A percentile compares a stretch with the other conserved stretches of the same genome.
Conservation (phyloP, 2,797 vertebrate species). For the Lutjanus argentimaculatus region DNA sequence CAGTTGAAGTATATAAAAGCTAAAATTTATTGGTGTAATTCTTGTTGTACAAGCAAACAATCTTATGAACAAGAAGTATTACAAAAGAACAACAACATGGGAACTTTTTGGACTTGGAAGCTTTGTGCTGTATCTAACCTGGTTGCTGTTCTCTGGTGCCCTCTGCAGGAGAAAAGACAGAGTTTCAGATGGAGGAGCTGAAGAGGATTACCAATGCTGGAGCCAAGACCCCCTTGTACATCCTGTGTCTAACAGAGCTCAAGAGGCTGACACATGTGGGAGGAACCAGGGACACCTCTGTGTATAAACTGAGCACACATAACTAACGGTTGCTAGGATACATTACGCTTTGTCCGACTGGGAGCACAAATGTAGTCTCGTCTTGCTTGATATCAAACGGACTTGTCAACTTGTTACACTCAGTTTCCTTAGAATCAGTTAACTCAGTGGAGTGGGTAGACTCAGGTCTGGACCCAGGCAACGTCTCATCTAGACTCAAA, state of each 20-base stretch:
- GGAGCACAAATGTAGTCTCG: background rate
- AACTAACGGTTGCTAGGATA: constrained; percentile 25
- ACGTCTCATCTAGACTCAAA: background rate
- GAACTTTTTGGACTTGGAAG: background rate
- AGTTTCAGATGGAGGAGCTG: constrained; percentile 75
- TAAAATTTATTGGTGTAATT: background rate
- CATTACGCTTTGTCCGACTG: background rate
- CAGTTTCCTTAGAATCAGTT: too few relatives aligned
- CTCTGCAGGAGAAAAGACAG: constrained; percentile 69
- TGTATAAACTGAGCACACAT: constrained; percentile 73
- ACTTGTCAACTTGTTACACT: too few relatives aligned
- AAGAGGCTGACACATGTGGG: constrained; percentile 74
- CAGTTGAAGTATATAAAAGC: background rate
- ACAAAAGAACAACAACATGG: background rate
- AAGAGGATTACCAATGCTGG: constrained; percentile 69
- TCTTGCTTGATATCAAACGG: too few relatives aligned
- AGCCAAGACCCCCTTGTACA: constrained; percentile 68
- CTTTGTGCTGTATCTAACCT: background rate
- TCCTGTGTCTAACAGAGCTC: constrained; percentile 83
- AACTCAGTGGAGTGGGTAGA: too few relatives aligned
- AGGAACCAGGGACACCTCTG: constrained; percentile 58
- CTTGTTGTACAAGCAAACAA: background rate
- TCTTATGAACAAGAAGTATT: background rate
- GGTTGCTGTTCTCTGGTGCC: constrained; percentile 43
- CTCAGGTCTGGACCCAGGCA: too few relatives aligned